Percentiles rank a stretch among this genome's conserved stretches.
These are phyloP conservation scores for Phyllotreta striolata DNA, from an alignment of 2,888 invertebrate genomes.

Conservation along the genomic window DNA sequence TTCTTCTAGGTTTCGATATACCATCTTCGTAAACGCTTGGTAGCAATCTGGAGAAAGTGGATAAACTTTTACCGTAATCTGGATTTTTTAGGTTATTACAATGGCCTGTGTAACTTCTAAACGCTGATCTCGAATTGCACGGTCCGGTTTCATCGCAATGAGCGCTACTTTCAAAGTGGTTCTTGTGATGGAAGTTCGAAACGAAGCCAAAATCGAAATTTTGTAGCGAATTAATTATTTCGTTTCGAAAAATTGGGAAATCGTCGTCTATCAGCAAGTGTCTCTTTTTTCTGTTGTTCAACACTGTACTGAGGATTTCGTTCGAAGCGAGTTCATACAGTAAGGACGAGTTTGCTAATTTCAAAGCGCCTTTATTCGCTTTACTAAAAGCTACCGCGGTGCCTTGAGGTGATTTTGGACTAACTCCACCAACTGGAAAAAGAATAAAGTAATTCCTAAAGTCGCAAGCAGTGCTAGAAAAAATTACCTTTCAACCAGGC, in stretches of 20 bases:
- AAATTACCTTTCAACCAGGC: slow-evolving; percentile 74
- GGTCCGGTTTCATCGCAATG: slow-evolving; percentile 73
- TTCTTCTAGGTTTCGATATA: slow-evolving; percentile 79
- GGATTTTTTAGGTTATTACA: slow-evolving; percentile 90
- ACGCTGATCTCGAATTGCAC: slow-evolving; percentile 76
- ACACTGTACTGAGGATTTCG: slow-evolving; percentile 77
- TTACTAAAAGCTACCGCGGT: slow-evolving; percentile 91
- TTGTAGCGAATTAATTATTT: slow-evolving; percentile 79
- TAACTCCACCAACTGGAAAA: slow-evolving; percentile 77
- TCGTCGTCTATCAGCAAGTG: slow-evolving; percentile 74
- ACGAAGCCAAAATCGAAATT: slow-evolving; percentile 80
- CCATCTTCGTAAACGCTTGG: slow-evolving; percentile 90
- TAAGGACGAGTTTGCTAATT: slow-evolving; percentile 85
- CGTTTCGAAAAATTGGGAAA: slow-evolving; percentile 68
- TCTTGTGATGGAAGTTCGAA: slow-evolving; percentile 63
- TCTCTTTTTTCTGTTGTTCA: slow-evolving; percentile 70
- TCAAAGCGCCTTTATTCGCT: slow-evolving; percentile 83
- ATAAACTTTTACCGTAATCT: slow-evolving; percentile 81
- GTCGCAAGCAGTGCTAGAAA: neutral
- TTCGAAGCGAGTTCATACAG: slow-evolving; percentile 87
- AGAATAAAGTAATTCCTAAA: neutral
- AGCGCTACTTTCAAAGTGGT: slow-evolving; percentile 66
- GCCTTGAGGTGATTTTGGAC: slow-evolving; percentile 86
- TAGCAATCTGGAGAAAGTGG: slow-evolving; percentile 83
- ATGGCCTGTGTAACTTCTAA: slow-evolving; percentile 80